These are phyloP conservation scores for Drosophila sucinea DNA, from an alignment of 1,140 invertebrate species.

Conservation along the genomic window DNA sequence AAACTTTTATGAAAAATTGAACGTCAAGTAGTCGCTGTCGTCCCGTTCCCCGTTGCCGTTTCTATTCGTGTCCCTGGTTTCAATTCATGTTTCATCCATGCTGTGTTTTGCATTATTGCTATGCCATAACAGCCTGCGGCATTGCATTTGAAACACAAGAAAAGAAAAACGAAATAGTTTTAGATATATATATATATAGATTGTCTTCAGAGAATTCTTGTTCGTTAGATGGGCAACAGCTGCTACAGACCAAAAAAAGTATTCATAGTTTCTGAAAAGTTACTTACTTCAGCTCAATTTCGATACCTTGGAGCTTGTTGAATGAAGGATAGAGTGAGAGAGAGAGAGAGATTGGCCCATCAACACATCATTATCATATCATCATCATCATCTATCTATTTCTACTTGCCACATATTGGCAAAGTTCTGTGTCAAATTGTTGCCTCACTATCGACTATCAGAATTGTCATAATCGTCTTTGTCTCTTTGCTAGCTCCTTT, in stretches of 20 bases:
- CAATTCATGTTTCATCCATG: constrained; percentile 22
- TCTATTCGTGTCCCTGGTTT: constrained; percentile 1
- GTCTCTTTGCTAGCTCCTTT: constrained; percentile 29
- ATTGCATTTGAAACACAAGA: constrained; percentile 67
- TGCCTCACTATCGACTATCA: constrained; percentile 31
- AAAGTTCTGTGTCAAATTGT: constrained; percentile 68
- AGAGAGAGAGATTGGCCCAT: constrained; percentile 32
- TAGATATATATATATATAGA: not conserved
- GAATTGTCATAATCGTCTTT: constrained; percentile 55
- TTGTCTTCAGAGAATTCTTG: constrained; percentile 25
- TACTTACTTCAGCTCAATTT: constrained; percentile 78
- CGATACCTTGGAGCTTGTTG: constrained; percentile 15
- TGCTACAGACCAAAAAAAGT: constrained; percentile 17
- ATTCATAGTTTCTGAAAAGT: constrained; percentile 49
- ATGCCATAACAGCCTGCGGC: constrained; percentile 77
- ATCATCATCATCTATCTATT: constrained; percentile 42
- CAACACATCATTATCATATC: constrained; percentile 64
- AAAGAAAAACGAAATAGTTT: constrained; percentile 21
- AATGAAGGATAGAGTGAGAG: not conserved
- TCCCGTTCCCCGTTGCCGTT: not conserved
- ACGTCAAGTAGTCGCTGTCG: constrained; percentile 53
- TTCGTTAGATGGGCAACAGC: constrained; percentile 42
- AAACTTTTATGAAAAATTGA: constrained; percentile 79
- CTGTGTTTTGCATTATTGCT: constrained; percentile 77
- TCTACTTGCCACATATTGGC: constrained; percentile 75